These are phyloP conservation scores for Eurypyga helias DNA, from an alignment of 2,113 vertebrate species.

Conservation along the genomic window DNA sequence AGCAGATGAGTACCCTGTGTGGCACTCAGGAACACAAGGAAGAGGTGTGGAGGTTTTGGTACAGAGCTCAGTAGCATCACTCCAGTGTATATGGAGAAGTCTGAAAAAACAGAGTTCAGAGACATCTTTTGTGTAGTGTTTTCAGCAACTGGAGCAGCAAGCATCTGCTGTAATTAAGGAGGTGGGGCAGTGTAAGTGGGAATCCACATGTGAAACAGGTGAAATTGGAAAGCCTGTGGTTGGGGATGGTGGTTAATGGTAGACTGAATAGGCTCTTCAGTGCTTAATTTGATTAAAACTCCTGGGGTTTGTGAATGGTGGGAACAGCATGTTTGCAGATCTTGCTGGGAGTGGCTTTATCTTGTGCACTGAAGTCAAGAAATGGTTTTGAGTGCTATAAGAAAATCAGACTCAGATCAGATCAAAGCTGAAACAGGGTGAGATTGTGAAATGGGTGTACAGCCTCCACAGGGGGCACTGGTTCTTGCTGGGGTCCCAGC, in stretches of 20 bases:
- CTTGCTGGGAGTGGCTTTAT: background rate
- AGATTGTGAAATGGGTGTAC: background rate
- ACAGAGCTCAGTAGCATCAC: background rate
- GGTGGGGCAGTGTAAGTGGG: background rate
- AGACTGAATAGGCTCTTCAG: background rate
- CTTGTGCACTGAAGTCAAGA: background rate
- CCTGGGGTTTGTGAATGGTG: background rate
- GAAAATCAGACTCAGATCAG: background rate
- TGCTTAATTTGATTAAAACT: background rate
- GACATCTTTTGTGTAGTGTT: background rate
- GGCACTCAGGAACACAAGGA: conserved; percentile 9
- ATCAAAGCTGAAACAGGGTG: background rate
- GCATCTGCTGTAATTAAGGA: background rate
- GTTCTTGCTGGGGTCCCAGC: fast-evolving
- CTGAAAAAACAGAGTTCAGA: background rate
- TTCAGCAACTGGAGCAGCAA: background rate
- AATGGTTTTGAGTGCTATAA: background rate
- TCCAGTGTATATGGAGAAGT: background rate
- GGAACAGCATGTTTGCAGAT: background rate
- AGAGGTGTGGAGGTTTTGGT: background rate
- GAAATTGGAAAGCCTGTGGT: background rate
- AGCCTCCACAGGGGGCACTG: background rate
- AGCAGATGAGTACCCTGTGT: conserved; percentile 10
- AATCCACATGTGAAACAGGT: background rate
- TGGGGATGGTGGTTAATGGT: background rate